phyloP scores from a whole-genome alignment of 1,140 invertebrate species.

The Calephelis nemesis region DNA sequence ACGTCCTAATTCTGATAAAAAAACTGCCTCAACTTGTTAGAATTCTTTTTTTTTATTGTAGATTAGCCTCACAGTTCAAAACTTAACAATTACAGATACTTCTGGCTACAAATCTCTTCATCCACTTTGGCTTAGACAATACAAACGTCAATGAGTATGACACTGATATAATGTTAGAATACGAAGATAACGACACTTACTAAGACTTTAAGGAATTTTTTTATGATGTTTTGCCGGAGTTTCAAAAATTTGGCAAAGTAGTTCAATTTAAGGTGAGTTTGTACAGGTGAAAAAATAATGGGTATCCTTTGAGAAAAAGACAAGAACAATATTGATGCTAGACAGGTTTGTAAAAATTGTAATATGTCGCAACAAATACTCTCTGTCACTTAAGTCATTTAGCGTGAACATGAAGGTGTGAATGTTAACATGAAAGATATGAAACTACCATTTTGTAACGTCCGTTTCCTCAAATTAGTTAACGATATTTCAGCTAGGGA shows the following conservation, averaged over 20 bases:
- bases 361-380: too few species aligned
- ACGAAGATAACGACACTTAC: constrained; percentile 90
- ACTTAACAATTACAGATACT: constrained; percentile 78
- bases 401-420: too few species aligned
- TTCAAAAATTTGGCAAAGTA: constrained; percentile 89
- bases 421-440: too few species aligned
- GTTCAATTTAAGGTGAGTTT: constrained; percentile 84
- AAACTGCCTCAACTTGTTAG: too few species aligned
- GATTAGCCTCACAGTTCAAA: constrained; percentile 3
- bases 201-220: constrained; percentile 93
- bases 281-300: constrained; percentile 14
- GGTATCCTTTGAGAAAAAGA: constrained; percentile 59
- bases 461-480: too few species aligned
- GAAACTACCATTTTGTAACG: too few species aligned
- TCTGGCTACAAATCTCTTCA: constrained; percentile 91
- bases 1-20: too few species aligned
- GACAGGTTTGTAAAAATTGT: too few species aligned
- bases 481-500: too few species aligned
- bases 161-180: constrained; percentile 90
- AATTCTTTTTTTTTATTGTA: too few species aligned
- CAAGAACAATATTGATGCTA: too few species aligned
- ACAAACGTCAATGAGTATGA: constrained; percentile 87
- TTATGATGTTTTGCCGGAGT: constrained; percentile 90
- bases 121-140: constrained; percentile 89
- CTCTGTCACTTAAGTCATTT: too few species aligned